These are phyloP conservation scores for Ypsolopha scabrella DNA, from an alignment of 2,888 invertebrate genomes.

Conservation along the genomic window DNA sequence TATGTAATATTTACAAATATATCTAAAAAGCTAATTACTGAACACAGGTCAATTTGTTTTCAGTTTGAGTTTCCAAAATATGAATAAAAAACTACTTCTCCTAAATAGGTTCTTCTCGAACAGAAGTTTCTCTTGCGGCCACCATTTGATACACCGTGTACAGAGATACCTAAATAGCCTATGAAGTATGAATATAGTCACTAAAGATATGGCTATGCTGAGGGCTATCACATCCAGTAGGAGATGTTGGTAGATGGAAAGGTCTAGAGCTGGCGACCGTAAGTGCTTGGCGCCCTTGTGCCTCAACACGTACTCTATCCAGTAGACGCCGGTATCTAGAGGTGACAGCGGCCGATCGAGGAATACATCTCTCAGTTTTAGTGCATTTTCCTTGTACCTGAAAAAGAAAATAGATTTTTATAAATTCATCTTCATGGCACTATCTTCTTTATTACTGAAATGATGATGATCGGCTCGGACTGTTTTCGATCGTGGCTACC, in stretches of 20 bases:
- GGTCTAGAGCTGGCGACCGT: conserved; percentile 58
- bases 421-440: too few relatives aligned
- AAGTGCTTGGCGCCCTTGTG: conserved; percentile 68
- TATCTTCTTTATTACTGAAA: too few relatives aligned
- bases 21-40: conserved; percentile 22
- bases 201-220: conserved; percentile 30
- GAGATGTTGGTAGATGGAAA: conserved; percentile 55
- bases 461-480: too few relatives aligned
- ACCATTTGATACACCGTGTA: conserved; percentile 53
- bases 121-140: conserved; percentile 42
- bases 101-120: conserved; percentile 47
- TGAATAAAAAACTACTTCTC: conserved; percentile 42
- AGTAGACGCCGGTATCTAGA: conserved; percentile 72
- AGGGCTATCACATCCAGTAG: conserved; percentile 48
- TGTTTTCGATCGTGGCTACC: too few relatives aligned
- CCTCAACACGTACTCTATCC: conserved; percentile 74
- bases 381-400: conserved; percentile 66
- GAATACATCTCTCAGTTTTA: conserved; percentile 58
- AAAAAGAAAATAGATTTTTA: conserved; percentile 13
- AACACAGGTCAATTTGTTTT: conserved; percentile 40
- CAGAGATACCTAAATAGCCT: conserved; percentile 49
- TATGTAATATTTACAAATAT: conserved; percentile 2
- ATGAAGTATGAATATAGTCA: conserved; percentile 42
- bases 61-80: conserved; percentile 51
- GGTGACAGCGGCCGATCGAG: conserved; percentile 70